These are phyloP conservation scores for Acrobasis suavella DNA, from an alignment of 2,888 invertebrate genomes.

Conservation along the genomic window DNA sequence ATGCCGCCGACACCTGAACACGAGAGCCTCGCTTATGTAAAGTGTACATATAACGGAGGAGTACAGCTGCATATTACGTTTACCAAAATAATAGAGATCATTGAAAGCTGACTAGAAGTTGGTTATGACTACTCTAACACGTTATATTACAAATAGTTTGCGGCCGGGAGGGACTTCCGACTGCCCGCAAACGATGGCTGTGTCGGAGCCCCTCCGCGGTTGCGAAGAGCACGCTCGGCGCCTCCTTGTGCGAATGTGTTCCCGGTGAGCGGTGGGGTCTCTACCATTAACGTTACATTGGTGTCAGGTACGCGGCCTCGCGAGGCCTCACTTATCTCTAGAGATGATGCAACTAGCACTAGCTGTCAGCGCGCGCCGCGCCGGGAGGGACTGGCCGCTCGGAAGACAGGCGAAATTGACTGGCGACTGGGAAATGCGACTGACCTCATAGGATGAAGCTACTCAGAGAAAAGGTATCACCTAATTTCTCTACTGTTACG, in stretches of 20 bases:
- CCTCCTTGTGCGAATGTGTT: constrained; percentile 53
- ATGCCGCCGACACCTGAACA: constrained; percentile 53
- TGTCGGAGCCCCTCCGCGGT: constrained; percentile 21
- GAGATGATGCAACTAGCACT: constrained; percentile 60
- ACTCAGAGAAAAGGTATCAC: constrained; percentile 77
- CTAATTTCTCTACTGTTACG: constrained; percentile 78
- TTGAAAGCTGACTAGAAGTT: constrained; percentile 80
- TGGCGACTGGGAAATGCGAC: constrained; percentile 61
- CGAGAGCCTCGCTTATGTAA: constrained; percentile 58
- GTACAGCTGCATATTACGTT: constrained; percentile 64
- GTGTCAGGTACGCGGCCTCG: constrained; percentile 77
- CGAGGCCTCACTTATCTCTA: constrained; percentile 62
- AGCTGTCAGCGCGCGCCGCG: no score
- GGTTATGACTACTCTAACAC: constrained; percentile 73
- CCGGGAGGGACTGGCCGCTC: constrained; percentile 37
- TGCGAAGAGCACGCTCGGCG: constrained; percentile 30
- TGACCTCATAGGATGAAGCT: constrained; percentile 70
- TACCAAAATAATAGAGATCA: constrained; percentile 75
- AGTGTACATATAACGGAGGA: constrained; percentile 58
- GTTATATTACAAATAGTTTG: constrained; percentile 54
- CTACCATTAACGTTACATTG: constrained; percentile 59
- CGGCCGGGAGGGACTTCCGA: constrained; percentile 35
- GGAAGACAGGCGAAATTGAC: constrained; percentile 70
- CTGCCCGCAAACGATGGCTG: no score
- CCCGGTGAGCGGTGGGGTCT: constrained; percentile 31